phyloP scores from a whole-genome alignment of 2,888 invertebrate species.

The Eledone cirrhosa region DNA sequence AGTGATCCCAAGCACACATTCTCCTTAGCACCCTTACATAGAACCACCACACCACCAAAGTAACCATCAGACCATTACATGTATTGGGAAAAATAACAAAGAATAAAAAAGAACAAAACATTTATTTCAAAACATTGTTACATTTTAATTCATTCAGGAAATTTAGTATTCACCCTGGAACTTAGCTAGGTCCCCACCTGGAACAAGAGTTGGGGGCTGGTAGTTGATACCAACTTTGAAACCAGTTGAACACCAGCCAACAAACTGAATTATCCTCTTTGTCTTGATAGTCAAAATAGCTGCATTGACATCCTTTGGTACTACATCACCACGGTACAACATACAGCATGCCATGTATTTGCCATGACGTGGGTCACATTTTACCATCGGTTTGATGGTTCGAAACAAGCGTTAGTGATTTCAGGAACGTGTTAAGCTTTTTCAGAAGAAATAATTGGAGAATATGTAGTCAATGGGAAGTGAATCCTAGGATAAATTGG shows the following conservation, averaged over 20 bases:
- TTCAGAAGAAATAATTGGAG: conserved; percentile 91
- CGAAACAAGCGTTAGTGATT: conserved; percentile 61
- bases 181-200: too few relatives aligned
- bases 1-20: too few relatives aligned
- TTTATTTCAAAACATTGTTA: too few relatives aligned
- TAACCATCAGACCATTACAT: too few relatives aligned
- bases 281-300: conserved; percentile 62
- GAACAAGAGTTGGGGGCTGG: conserved; percentile 66
- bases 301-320: conserved; percentile 63
- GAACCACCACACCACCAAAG: too few relatives aligned
- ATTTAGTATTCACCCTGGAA: too few relatives aligned
- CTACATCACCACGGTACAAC: conserved; percentile 64
- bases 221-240: conserved; percentile 82
- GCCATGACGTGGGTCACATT: conserved; percentile 63
- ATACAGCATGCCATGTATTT: conserved; percentile 70
- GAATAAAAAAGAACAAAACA: too few relatives aligned
- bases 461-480: conserved; percentile 84
- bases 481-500: conserved; percentile 74
- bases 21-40: too few relatives aligned
- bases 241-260: conserved; percentile 59
- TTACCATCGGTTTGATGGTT: conserved; percentile 65
- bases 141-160: too few relatives aligned
- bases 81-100: too few relatives aligned
- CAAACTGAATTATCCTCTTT: conserved; percentile 61
- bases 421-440: conserved; percentile 72